Percentiles rank a stretch among this genome's conserved stretches.
Conservation (phyloP, 2,113 vertebrate genomes). For the Cavia aperea region DNA sequence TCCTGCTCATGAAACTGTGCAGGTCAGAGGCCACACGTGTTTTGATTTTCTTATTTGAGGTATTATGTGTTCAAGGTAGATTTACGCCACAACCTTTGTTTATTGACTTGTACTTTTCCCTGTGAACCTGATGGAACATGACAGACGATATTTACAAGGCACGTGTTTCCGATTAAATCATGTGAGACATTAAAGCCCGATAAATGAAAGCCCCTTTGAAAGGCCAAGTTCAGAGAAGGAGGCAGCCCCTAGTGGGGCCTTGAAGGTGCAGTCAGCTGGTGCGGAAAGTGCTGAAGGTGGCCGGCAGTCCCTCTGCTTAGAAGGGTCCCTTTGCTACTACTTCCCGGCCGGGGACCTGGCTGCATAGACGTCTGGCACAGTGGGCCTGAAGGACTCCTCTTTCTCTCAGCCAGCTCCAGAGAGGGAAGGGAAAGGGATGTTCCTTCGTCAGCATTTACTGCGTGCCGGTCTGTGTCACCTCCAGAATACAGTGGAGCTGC, state of each 20-base stretch:
- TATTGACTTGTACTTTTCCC: conserved; percentile 85
- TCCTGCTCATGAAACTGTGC: conserved; percentile 75
- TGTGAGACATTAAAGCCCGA: conserved; percentile 83
- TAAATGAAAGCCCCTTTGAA: conserved; percentile 81
- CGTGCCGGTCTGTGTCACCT: not conserved
- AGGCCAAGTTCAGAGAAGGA: conserved; percentile 76
- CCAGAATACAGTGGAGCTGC: not conserved
- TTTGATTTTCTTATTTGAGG: conserved; percentile 85
- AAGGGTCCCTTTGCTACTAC: not conserved
- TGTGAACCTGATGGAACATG: conserved; percentile 84
- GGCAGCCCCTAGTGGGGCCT: conserved; percentile 69
- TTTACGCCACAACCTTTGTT: conserved; percentile 85
- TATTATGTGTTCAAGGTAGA: conserved; percentile 86
- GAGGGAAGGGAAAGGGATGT: not conserved
- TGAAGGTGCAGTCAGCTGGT: conserved; percentile 35
- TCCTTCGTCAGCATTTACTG: conserved; percentile 23
- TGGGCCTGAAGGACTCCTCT: not conserved
- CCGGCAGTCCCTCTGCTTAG: not conserved
- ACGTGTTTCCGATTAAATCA: conserved; percentile 85
- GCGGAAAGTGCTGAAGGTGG: conserved; percentile 48
- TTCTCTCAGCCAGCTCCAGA: not conserved
- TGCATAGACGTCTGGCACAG: not conserved
- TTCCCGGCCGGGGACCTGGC: not conserved
- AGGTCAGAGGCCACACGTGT: conserved; percentile 85
- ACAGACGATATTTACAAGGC: conserved; percentile 84